phyloP scores from a whole-genome alignment of 1,140 invertebrate species.

The Globodera rostochiensis region DNA sequence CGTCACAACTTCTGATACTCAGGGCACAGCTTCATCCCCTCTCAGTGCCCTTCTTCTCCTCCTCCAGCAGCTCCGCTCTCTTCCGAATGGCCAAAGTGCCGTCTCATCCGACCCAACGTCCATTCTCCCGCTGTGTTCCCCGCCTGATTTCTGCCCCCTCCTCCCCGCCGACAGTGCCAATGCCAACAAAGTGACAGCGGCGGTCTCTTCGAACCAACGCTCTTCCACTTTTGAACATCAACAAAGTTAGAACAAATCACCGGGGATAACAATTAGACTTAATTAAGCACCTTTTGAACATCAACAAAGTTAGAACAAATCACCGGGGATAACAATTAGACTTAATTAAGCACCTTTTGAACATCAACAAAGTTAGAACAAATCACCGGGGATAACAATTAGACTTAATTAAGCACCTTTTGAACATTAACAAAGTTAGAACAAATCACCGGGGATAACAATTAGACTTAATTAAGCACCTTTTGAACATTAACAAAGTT shows the following conservation, averaged over 20 bases:
- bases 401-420: too few species aligned
- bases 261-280: too few species aligned
- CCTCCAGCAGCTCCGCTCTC: not conserved
- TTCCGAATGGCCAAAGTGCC: not conserved
- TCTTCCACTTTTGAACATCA: not conserved
- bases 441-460: not conserved
- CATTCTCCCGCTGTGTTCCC: not conserved
- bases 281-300: not conserved
- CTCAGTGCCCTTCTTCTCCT: not conserved
- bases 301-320: not conserved
- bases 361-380: not conserved
- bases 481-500: not conserved
- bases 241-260: not conserved
- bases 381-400: too few species aligned
- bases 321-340: too few species aligned
- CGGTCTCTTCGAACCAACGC: too few species aligned
- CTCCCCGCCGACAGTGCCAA: not conserved
- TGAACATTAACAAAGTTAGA: not conserved
- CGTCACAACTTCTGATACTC: too few species aligned
- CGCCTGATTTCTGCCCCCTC: not conserved
- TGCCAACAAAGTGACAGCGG: not conserved
- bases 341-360: not conserved
- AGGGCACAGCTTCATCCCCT: not conserved
- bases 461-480: too few species aligned
- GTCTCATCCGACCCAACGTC: not conserved